Conservation (phyloP, 2,113 vertebrate genomes). For the Ictalurus punctatus region DNA sequence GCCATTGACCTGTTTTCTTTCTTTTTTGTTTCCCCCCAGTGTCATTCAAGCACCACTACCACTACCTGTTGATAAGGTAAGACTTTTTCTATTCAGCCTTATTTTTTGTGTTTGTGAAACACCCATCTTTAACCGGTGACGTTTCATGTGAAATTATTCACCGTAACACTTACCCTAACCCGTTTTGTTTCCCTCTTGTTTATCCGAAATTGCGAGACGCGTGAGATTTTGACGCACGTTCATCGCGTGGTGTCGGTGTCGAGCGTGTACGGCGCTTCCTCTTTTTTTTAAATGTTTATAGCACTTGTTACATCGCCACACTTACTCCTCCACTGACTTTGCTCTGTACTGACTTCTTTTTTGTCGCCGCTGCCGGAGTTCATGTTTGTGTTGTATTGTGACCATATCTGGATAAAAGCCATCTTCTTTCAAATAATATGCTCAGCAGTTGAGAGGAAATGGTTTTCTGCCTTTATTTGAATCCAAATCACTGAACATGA, state of each 20-base stretch:
- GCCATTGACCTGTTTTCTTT: conserved; percentile 42
- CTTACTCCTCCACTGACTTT: not conserved
- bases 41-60: conserved; percentile 95
- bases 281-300: conserved; percentile 15
- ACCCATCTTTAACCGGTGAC: not conserved
- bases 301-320: not conserved
- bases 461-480: not conserved
- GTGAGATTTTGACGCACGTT: not conserved
- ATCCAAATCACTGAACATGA: not conserved
- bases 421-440: not conserved
- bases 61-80: conserved; percentile 98
- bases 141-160: not conserved
- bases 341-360: not conserved
- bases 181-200: not conserved
- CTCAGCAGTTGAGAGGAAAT: not conserved
- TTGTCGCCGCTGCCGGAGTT: not conserved
- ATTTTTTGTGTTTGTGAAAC: not conserved
- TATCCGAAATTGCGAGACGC: not conserved
- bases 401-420: not conserved
- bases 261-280: not conserved
- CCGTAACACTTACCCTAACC: not conserved
- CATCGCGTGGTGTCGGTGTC: not conserved
- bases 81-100: conserved; percentile 29
- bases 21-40: conserved; percentile 71
- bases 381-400: not conserved